A percentile compares a stretch with the other conserved stretches of the same genome.
phyloP scores from a whole-genome alignment of 2,888 invertebrate species.

The Rhamphomyia laevipes region DNA sequence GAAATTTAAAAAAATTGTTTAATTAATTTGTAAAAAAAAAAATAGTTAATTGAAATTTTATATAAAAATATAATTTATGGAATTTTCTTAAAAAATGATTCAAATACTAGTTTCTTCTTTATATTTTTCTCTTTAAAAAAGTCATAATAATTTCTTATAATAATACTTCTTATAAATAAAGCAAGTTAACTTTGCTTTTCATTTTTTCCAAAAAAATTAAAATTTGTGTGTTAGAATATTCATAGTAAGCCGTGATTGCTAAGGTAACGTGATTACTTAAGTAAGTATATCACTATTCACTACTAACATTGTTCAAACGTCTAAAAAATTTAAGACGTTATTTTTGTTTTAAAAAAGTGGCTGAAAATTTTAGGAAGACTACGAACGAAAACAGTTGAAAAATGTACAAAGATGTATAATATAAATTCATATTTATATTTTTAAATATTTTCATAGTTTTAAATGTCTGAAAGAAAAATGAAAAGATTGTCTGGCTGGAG shows the following conservation, averaged over 20 bases:
- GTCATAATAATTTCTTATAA: background rate
- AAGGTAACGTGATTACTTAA: background rate
- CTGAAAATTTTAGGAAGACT: background rate
- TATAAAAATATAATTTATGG: background rate
- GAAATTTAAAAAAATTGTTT: background rate
- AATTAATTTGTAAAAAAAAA: background rate
- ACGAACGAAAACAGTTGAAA: background rate
- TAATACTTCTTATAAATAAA: background rate
- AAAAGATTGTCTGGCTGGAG: background rate
- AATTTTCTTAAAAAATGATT: background rate
- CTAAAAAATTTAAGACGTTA: background rate
- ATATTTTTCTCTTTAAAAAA: background rate
- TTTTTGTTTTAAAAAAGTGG: background rate
- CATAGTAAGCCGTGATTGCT: background rate
- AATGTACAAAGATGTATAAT: background rate
- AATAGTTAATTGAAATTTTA: background rate
- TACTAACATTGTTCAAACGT: no score
- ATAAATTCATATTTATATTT: background rate
- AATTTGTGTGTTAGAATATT: background rate
- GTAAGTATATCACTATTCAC: no score
- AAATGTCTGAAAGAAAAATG: background rate
- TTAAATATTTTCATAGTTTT: background rate
- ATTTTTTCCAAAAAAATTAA: background rate
- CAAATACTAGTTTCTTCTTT: background rate
- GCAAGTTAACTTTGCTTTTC: background rate